Evolutionary conservation across 2,888 invertebrate genomes (phyloP).

Genomic region (Acleris holmiana): DNA sequence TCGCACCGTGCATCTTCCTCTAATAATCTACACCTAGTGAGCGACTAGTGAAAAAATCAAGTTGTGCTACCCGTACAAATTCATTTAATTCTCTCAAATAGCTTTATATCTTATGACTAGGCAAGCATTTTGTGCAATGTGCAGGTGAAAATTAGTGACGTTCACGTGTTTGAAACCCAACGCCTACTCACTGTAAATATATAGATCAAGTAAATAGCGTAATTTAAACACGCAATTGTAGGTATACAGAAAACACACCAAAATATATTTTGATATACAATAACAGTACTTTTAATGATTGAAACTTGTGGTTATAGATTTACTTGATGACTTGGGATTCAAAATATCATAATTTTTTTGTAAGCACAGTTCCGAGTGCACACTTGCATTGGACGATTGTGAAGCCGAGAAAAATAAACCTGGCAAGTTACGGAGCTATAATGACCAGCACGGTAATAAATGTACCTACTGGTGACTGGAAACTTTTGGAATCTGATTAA

Average conservation of each 20-base stretch:
- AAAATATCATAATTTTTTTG: slow-evolving; percentile 37
- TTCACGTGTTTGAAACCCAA: slow-evolving; percentile 50
- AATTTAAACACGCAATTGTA: neutral
- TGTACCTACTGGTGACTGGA: too few relatives aligned
- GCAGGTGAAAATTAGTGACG: slow-evolving; percentile 66
- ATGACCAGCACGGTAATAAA: too few relatives aligned
- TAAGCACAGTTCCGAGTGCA: slow-evolving; percentile 17
- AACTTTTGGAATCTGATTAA: neutral
- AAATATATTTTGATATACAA: too few relatives aligned
- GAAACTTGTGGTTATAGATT: neutral
- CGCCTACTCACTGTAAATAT: slow-evolving; percentile 26
- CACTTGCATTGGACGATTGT: neutral
- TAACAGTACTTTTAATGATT: too few relatives aligned
- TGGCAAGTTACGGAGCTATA: too few relatives aligned
- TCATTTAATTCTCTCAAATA: slow-evolving; percentile 13
- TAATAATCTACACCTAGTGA: too few relatives aligned
- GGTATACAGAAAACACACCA: too few relatives aligned
- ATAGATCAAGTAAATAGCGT: slow-evolving; percentile 20
- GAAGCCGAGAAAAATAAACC: too few relatives aligned
- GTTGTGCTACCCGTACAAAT: neutral
- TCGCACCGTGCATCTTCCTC: too few relatives aligned
- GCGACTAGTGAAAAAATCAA: neutral
- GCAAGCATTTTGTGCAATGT: slow-evolving; percentile 63
- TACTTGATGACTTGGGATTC: slow-evolving; percentile 36
- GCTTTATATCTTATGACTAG: slow-evolving; percentile 43